Evolutionary conservation across 1,140 invertebrate species (phyloP).

Genomic region (Sipha flava): DNA sequence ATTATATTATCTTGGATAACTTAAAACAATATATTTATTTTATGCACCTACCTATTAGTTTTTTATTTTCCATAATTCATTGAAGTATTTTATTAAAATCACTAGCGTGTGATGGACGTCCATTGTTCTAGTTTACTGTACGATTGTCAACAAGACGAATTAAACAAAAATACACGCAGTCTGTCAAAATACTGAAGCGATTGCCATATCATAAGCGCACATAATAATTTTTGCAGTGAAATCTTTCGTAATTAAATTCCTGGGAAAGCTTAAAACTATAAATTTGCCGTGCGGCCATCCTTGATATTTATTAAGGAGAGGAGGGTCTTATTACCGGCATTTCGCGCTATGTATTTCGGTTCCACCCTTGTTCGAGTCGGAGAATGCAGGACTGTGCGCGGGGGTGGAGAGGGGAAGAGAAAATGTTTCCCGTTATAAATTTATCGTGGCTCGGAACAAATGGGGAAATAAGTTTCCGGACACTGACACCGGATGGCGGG

Average conservation of each 20-base stretch:
- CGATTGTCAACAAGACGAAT: background rate
- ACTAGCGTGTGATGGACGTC: too few species aligned
- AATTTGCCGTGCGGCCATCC: constrained; percentile 2
- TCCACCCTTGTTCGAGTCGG: background rate
- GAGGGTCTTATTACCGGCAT: background rate
- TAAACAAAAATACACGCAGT: background rate
- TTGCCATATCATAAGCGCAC: background rate
- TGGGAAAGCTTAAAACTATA: background rate
- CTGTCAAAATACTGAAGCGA: background rate
- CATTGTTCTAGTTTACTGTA: too few species aligned
- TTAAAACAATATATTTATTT: too few species aligned
- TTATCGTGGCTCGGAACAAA: constrained; percentile 10
- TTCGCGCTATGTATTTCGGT: background rate
- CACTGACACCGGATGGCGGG: constrained; percentile 22
- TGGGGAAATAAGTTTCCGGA: constrained; percentile 32
- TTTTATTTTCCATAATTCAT: too few species aligned
- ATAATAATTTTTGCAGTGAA: background rate
- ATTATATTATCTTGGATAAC: too few species aligned
- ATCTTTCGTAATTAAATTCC: constrained; percentile 9
- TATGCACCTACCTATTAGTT: too few species aligned
- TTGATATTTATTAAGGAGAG: constrained; percentile 3
- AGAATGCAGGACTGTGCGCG: background rate
- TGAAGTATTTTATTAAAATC: too few species aligned
- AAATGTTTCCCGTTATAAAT: constrained; percentile 29
- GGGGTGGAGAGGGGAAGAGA: background rate